phyloP scores from a whole-genome alignment of 1,140 invertebrate species.

The Heliconius hermathena region DNA sequence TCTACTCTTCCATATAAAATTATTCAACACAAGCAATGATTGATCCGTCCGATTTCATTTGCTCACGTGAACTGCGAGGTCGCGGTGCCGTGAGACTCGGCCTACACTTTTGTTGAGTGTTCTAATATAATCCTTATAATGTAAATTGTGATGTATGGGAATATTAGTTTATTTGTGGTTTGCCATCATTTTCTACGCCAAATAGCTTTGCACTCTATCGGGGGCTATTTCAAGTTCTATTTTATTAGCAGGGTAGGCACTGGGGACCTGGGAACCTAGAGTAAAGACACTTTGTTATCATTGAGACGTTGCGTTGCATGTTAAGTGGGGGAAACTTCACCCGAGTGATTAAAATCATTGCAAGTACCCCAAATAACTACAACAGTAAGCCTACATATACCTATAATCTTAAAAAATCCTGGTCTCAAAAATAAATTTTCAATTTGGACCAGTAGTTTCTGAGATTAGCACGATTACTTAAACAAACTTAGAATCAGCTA shows the following conservation, averaged over 20 bases:
- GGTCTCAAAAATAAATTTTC: too few species aligned
- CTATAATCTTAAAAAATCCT: too few species aligned
- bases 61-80: conserved; percentile 57
- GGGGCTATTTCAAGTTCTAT: background rate
- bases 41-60: conserved; percentile 70
- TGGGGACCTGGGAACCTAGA: too few species aligned
- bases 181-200: background rate
- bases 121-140: conserved; percentile 13
- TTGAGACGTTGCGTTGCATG: too few species aligned
- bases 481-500: too few species aligned
- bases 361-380: too few species aligned
- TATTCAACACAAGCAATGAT: conserved; percentile 35
- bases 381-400: too few species aligned
- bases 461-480: too few species aligned
- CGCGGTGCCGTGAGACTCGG: conserved; percentile 55
- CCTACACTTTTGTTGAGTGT: conserved; percentile 1
- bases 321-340: too few species aligned
- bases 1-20: background rate
- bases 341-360: too few species aligned
- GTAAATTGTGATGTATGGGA: conserved; percentile 6
- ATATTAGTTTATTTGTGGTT: conserved; percentile 7
- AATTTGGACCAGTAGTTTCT: too few species aligned
- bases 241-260: background rate
- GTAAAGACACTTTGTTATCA: background rate
- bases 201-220: background rate